These are phyloP conservation scores for Austrolebias charrua DNA, from an alignment of 2,797 vertebrate species.

Conservation along the genomic window DNA sequence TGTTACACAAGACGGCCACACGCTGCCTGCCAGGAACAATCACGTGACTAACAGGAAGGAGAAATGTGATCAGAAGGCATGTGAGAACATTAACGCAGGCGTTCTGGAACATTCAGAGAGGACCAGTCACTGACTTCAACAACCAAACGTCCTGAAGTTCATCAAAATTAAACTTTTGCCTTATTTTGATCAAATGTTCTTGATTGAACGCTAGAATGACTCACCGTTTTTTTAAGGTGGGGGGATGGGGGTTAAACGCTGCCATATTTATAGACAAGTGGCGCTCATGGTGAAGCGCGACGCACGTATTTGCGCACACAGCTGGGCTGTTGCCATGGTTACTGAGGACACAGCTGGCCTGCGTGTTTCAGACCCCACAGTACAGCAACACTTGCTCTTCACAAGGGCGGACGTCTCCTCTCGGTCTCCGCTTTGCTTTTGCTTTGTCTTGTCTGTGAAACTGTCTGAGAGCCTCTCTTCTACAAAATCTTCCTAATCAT, in stretches of 20 bases:
- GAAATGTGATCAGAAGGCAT: conserved; percentile 76
- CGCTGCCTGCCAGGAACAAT: conserved; percentile 61
- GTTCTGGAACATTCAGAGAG: conserved; percentile 23
- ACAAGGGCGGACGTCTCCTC: no score
- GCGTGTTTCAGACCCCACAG: no score
- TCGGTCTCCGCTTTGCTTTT: no score
- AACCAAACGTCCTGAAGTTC: neutral
- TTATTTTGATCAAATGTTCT: neutral
- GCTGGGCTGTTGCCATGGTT: conserved; percentile 75
- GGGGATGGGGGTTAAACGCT: neutral
- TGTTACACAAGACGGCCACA: conserved; percentile 70
- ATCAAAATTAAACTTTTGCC: conserved; percentile 8
- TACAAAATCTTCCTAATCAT: no score
- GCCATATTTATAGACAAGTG: conserved; percentile 4
- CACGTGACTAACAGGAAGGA: conserved; percentile 78
- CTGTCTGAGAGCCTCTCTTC: no score
- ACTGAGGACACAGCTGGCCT: conserved; percentile 67
- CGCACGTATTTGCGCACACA: conserved; percentile 75
- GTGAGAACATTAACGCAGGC: conserved; percentile 63
- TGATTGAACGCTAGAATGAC: neutral
- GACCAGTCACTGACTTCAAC: conserved; percentile 31
- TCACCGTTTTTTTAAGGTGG: neutral
- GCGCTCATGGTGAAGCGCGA: conserved; percentile 32
- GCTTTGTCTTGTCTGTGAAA: no score
- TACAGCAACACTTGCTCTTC: no score